These are phyloP conservation scores for Eriocheir sinensis DNA, from an alignment of 1,140 invertebrate genomes.

Conservation along the genomic window DNA sequence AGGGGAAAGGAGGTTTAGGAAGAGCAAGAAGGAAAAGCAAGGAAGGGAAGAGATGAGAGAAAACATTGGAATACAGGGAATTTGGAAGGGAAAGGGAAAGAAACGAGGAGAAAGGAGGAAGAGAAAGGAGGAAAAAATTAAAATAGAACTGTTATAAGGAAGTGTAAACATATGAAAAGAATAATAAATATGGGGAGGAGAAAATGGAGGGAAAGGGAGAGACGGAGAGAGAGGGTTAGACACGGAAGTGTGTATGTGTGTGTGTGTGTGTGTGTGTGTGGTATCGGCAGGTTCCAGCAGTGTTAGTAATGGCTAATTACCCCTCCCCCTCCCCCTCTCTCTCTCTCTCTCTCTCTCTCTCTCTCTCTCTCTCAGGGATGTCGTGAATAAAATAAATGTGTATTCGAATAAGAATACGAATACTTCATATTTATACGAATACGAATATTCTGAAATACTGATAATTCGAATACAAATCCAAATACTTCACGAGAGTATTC, in stretches of 20 bases:
- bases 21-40: background rate
- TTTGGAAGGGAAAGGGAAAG: background rate
- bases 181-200: background rate
- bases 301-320: constrained; percentile 6
- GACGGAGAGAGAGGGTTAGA: background rate
- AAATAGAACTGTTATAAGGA: too few species aligned
- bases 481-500: too few species aligned
- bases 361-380: too few species aligned
- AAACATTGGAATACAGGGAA: background rate
- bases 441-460: too few species aligned
- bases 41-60: background rate
- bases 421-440: too few species aligned
- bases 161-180: too few species aligned
- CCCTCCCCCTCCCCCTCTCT: too few species aligned
- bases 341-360: too few species aligned
- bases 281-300: background rate
- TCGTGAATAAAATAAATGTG: too few species aligned
- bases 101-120: background rate
- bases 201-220: too few species aligned
- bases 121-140: background rate
- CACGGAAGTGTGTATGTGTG: background rate
- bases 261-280: constrained; percentile 13
- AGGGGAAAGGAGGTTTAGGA: background rate
- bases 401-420: too few species aligned
- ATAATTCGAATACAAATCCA: too few species aligned